Evolutionary conservation across 1,140 invertebrate genomes (phyloP).

Genomic region (Dreissena polymorpha): DNA sequence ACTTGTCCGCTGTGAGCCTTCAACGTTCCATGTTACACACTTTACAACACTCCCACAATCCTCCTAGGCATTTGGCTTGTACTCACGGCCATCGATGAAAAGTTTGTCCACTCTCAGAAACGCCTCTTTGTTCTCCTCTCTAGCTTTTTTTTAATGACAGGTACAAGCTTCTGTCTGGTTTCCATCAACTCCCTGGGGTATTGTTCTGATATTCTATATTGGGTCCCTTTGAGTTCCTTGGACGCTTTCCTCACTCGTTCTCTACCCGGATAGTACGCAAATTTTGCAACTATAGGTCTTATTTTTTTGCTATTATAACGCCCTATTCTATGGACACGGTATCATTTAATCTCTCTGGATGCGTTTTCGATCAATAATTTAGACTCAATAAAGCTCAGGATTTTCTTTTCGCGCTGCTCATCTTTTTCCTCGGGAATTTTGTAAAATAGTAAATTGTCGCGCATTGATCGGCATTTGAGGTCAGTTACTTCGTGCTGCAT

Average conservation of each 20-base stretch:
- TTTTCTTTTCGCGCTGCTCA: too few species aligned
- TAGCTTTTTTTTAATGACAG: slow-evolving; percentile 8
- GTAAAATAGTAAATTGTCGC: too few species aligned
- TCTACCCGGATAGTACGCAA: slow-evolving; percentile 34
- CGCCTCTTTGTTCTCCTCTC: slow-evolving; percentile 9
- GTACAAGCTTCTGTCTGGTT: slow-evolving; percentile 4
- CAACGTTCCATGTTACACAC: slow-evolving; percentile 33
- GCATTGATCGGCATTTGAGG: too few species aligned
- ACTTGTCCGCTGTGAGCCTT: slow-evolving; percentile 8
- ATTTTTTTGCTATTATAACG: slow-evolving; percentile 16
- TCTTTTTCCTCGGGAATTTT: too few species aligned
- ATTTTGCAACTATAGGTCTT: slow-evolving; percentile 35
- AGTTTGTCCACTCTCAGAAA: slow-evolving; percentile 24
- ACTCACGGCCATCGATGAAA: slow-evolving; percentile 6
- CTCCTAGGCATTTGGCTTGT: background rate
- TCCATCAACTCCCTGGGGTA: slow-evolving; percentile 30
- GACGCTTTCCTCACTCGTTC: slow-evolving; percentile 3
- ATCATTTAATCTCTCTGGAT: too few species aligned
- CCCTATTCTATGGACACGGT: background rate
- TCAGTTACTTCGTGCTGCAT: too few species aligned
- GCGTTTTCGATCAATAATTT: too few species aligned
- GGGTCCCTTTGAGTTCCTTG: background rate
- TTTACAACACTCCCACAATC: slow-evolving; percentile 22
- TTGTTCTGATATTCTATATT: slow-evolving; percentile 4
- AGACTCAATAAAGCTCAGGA: too few species aligned